A percentile compares a stretch with the other conserved stretches of the same genome.
These are phyloP conservation scores for Hyposoter dolosus DNA, from an alignment of 2,888 invertebrate genomes.

Conservation along the genomic window DNA sequence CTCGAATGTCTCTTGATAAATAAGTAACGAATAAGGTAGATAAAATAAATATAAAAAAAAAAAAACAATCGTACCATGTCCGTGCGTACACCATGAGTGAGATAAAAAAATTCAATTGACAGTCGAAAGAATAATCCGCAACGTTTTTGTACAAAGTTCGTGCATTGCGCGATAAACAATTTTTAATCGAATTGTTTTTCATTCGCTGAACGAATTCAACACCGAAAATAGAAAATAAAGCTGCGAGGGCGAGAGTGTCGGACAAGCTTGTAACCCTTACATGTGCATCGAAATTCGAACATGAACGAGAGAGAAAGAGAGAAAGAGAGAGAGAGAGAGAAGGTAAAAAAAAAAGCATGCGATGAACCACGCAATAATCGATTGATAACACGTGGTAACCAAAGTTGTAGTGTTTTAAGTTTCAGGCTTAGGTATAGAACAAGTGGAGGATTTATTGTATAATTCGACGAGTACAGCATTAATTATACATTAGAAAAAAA, in stretches of 20 bases:
- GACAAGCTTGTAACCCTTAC: slow-evolving; percentile 37
- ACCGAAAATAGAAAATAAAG: not conserved
- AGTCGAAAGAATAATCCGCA: not conserved
- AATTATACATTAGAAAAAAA: slow-evolving; percentile 30
- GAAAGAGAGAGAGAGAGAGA: slow-evolving; percentile 11
- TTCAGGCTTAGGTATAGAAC: slow-evolving; percentile 51
- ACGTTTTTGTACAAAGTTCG: not conserved
- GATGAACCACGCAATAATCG: slow-evolving; percentile 36
- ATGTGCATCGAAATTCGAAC: slow-evolving; percentile 39
- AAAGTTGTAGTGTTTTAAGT: slow-evolving; percentile 68
- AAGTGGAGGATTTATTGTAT: slow-evolving; percentile 14
- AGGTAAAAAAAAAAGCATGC: slow-evolving; percentile 9
- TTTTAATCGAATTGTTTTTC: not conserved
- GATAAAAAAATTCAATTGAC: not conserved
- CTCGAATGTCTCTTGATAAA: slow-evolving; percentile 19
- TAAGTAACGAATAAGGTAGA: slow-evolving; percentile 32
- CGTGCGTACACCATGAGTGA: not conserved
- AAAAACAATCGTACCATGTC: not conserved
- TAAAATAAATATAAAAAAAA: not conserved
- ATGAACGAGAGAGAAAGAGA: slow-evolving; percentile 10
- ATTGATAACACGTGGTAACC: slow-evolving; percentile 49
- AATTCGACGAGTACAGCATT: slow-evolving; percentile 37
- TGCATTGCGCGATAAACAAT: not conserved
- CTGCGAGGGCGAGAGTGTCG: not conserved
- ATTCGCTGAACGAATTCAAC: slow-evolving; percentile 9